Evolutionary conservation across 2,113 vertebrate genomes (phyloP).

Genomic region (Halichoerus grypus): DNA sequence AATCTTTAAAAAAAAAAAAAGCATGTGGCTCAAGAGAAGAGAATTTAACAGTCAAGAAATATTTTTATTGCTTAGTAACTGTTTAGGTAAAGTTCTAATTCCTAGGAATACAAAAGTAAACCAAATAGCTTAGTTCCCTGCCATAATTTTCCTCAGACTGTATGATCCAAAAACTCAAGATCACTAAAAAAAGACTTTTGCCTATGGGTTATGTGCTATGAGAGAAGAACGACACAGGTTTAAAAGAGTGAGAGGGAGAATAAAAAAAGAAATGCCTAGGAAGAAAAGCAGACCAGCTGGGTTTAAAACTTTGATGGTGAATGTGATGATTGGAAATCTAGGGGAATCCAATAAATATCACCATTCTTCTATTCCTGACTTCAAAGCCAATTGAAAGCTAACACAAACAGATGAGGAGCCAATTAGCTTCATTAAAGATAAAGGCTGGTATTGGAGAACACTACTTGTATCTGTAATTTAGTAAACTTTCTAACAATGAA

Average conservation of each 20-base stretch:
- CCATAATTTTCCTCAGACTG: neutral
- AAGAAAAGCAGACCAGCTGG: neutral
- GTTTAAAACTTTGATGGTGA: slow-evolving; percentile 38
- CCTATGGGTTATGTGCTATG: neutral
- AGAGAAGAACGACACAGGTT: neutral
- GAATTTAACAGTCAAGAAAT: neutral
- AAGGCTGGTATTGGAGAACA: neutral
- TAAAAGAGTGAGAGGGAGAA: neutral
- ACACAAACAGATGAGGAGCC: slow-evolving; percentile 6
- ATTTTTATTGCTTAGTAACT: neutral
- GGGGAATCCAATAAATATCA: neutral
- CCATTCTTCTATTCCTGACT: neutral
- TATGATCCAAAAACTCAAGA: neutral
- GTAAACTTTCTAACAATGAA: neutral
- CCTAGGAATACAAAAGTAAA: neutral
- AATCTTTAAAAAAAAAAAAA: neutral
- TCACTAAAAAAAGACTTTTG: neutral
- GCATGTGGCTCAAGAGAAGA: neutral
- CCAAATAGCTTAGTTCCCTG: neutral
- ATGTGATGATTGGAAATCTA: neutral
- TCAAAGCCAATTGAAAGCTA: slow-evolving; percentile 30
- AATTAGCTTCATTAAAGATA: slow-evolving; percentile 47
- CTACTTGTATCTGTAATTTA: slow-evolving; percentile 18
- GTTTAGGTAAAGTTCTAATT: neutral
- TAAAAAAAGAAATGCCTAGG: neutral